phyloP scores from a whole-genome alignment of 2,888 invertebrate species.

The Brachyptera putata region DNA sequence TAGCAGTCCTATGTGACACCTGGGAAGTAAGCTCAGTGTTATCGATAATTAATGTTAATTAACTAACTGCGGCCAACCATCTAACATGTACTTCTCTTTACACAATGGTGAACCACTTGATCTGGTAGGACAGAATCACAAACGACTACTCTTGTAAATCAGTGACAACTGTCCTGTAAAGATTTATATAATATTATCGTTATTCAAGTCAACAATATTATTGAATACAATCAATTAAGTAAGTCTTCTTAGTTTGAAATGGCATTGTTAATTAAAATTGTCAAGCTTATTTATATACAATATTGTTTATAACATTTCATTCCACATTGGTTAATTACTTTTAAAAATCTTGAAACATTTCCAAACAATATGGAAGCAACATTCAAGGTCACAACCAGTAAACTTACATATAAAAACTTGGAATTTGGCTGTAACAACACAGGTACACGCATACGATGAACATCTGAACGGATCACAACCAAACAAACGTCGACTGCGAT shows the following conservation, averaged over 20 bases:
- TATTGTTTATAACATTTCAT: constrained; percentile 2
- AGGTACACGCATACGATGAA: too few relatives aligned
- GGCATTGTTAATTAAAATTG: constrained; percentile 5
- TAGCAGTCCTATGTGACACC: constrained; percentile 5
- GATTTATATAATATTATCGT: too few relatives aligned
- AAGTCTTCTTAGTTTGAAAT: not conserved
- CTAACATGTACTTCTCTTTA: not conserved
- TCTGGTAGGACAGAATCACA: not conserved
- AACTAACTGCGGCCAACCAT: too few relatives aligned
- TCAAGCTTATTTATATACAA: constrained; percentile 12
- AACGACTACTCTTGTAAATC: too few relatives aligned
- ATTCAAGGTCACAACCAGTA: constrained; percentile 3
- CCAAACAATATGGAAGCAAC: constrained; percentile 31
- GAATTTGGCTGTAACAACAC: constrained; percentile 1
- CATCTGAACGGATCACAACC: constrained; percentile 28
- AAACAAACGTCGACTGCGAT: constrained; percentile 12
- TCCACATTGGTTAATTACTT: not conserved
- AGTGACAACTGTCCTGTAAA: too few relatives aligned
- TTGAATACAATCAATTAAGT: not conserved
- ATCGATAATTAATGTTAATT: too few relatives aligned
- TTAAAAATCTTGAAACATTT: constrained; percentile 22
- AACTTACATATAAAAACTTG: constrained; percentile 1
- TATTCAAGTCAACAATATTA: not conserved
- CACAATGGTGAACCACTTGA: not conserved
- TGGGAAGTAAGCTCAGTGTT: too few relatives aligned